Conservation (phyloP, 2,113 vertebrate genomes). For the Oceanodroma tethys region DNA sequence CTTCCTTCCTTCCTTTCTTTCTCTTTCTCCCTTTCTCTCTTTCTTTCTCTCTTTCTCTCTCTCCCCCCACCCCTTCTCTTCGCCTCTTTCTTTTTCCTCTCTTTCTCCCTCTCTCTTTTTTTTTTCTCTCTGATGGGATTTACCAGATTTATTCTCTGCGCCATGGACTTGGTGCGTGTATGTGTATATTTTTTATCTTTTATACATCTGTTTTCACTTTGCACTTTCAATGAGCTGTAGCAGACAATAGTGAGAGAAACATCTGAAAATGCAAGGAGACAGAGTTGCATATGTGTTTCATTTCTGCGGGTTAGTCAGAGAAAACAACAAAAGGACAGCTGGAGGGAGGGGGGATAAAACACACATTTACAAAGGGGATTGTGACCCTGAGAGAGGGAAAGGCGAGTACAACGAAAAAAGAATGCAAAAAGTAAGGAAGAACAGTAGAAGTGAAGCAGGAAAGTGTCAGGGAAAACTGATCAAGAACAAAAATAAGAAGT, state of each 20-base stretch:
- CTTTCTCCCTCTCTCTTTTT: background rate
- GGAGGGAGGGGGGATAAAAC: background rate
- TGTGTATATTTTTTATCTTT: constrained; percentile 11
- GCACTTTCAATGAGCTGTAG: constrained; percentile 71
- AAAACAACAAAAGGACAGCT: constrained; percentile 72
- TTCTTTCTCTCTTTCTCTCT: background rate
- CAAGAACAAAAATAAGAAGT: background rate
- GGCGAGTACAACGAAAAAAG: constrained; percentile 31
- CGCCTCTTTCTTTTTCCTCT: no score
- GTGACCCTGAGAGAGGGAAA: constrained; percentile 55
- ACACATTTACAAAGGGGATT: constrained; percentile 37
- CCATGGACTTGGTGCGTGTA: background rate
- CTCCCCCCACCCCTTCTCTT: background rate
- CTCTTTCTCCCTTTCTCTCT: accelerated
- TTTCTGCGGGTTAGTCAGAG: constrained; percentile 65
- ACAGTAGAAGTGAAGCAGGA: background rate
- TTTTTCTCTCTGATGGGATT: constrained; percentile 22
- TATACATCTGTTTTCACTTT: constrained; percentile 79
- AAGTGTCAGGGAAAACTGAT: background rate
- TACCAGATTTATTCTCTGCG: background rate
- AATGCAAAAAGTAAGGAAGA: background rate
- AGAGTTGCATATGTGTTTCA: constrained; percentile 78
- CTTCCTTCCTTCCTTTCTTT: accelerated
- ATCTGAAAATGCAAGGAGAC: constrained; percentile 77
- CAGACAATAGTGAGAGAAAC: constrained; percentile 76